Evolutionary conservation across 1,140 invertebrate genomes (phyloP).

Genomic region (Diachasma alloeum): DNA sequence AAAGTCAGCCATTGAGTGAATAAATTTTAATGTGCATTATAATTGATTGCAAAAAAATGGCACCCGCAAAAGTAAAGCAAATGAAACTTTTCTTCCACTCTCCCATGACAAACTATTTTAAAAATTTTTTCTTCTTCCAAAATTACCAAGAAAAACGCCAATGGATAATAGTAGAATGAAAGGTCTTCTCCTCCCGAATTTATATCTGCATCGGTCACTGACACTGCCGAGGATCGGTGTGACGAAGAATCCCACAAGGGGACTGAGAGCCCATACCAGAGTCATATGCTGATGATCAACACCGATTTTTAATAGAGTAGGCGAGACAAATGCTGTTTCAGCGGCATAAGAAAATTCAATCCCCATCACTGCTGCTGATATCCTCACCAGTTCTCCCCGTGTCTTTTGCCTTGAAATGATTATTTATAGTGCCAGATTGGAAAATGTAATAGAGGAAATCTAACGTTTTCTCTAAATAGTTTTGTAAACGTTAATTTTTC

Average conservation of each 20-base stretch:
- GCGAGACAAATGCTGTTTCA: constrained; percentile 96
- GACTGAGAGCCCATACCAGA: constrained; percentile 92
- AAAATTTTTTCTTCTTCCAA: constrained; percentile 1
- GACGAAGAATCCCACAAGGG: constrained; percentile 90
- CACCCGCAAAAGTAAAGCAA: too few species aligned
- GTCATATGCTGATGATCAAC: constrained; percentile 92
- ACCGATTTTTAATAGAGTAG: constrained; percentile 91
- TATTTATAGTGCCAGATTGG: too few species aligned
- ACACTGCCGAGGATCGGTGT: constrained; percentile 91
- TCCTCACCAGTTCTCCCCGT: constrained; percentile 80
- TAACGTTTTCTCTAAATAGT: too few species aligned
- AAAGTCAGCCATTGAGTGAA: too few species aligned
- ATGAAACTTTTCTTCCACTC: too few species aligned
- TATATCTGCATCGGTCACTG: constrained; percentile 85
- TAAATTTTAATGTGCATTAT: too few species aligned
- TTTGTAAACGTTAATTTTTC: too few species aligned
- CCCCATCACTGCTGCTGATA: constrained; percentile 95
- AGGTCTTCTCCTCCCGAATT: constrained; percentile 84
- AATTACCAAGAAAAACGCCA: constrained; percentile 85
- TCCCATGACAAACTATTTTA: too few species aligned
- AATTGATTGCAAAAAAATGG: too few species aligned
- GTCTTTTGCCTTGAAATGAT: constrained; percentile 73
- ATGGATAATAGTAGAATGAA: constrained; percentile 90
- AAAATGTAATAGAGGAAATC: too few species aligned
- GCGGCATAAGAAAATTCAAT: constrained; percentile 98